phyloP scores from a whole-genome alignment of 2,797 vertebrate genomes.

The Phrynocephalus guinanensis region DNA sequence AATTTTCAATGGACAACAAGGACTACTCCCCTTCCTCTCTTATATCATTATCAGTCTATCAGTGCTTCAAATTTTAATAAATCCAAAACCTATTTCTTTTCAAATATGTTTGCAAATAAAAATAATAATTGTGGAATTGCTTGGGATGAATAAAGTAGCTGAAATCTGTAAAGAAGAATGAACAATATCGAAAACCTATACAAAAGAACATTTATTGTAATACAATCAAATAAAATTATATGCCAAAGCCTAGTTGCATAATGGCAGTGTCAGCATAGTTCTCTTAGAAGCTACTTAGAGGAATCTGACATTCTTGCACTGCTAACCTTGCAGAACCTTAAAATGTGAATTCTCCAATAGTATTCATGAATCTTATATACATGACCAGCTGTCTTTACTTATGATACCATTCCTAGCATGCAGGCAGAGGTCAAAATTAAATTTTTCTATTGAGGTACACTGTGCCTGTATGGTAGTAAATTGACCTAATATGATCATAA shows the following conservation, averaged over 20 bases:
- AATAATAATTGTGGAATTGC: slow-evolving; percentile 16
- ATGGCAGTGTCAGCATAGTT: slow-evolving; percentile 27
- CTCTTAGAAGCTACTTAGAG: slow-evolving; percentile 10
- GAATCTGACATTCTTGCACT: slow-evolving; percentile 30
- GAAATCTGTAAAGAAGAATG: background rate
- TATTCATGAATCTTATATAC: background rate
- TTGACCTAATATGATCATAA: slow-evolving; percentile 47
- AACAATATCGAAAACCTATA: background rate
- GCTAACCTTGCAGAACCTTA: slow-evolving; percentile 50
- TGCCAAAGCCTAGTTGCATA: background rate
- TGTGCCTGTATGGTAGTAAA: slow-evolving; percentile 41
- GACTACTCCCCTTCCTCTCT: background rate
- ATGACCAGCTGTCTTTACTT: slow-evolving; percentile 23
- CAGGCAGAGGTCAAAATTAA: slow-evolving; percentile 59
- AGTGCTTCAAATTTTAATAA: background rate
- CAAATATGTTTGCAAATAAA: background rate
- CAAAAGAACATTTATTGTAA: slow-evolving; percentile 37
- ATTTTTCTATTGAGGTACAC: slow-evolving; percentile 38
- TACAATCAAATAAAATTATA: slow-evolving; percentile 24
- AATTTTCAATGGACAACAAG: background rate
- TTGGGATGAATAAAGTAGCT: slow-evolving; percentile 21
- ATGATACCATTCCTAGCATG: slow-evolving; percentile 21
- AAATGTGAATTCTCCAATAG: slow-evolving; percentile 36
- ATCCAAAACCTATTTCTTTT: background rate
- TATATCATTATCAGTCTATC: background rate